Percentiles rank a stretch among this genome's conserved stretches.
Evolutionary conservation across 1,140 invertebrate genomes (phyloP).

Genomic region (Hyposmocoma kahamanoa): DNA sequence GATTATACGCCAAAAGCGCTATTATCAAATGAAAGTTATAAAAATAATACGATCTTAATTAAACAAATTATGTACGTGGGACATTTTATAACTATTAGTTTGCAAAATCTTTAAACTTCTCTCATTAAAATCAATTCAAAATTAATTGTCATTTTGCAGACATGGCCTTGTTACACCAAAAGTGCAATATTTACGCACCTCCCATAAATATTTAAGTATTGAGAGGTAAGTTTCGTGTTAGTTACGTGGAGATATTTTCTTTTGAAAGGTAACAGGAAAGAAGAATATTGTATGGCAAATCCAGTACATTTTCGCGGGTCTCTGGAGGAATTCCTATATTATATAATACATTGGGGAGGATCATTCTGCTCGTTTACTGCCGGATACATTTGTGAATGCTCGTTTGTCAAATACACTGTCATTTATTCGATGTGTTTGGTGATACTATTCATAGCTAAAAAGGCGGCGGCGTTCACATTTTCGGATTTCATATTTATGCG

Average conservation of each 20-base stretch:
- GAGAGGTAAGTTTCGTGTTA: conserved; percentile 6
- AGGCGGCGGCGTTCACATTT: no score
- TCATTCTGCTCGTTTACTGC: conserved; percentile 65
- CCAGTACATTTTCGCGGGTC: conserved; percentile 53
- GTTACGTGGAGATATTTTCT: conserved; percentile 19
- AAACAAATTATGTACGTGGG: no score
- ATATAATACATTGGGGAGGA: conserved; percentile 68
- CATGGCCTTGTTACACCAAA: no score
- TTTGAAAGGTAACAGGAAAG: conserved; percentile 34
- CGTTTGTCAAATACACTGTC: conserved; percentile 71
- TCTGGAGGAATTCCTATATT: conserved; percentile 61
- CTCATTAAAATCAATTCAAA: no score
- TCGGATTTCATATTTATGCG: no score
- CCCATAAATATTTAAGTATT: conserved; percentile 3
- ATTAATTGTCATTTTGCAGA: no score
- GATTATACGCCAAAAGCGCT: no score
- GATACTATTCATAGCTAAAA: conserved; percentile 49
- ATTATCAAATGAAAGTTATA: no score
- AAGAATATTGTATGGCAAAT: conserved; percentile 46
- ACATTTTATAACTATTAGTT: not conserved
- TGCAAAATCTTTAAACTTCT: not conserved
- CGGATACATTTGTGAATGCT: conserved; percentile 65
- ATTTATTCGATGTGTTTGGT: conserved; percentile 68
- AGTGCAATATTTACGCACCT: no score
- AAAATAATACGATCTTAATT: no score